These are phyloP conservation scores for Leptosomus discolor DNA, from an alignment of 2,113 vertebrate species.

Conservation along the genomic window DNA sequence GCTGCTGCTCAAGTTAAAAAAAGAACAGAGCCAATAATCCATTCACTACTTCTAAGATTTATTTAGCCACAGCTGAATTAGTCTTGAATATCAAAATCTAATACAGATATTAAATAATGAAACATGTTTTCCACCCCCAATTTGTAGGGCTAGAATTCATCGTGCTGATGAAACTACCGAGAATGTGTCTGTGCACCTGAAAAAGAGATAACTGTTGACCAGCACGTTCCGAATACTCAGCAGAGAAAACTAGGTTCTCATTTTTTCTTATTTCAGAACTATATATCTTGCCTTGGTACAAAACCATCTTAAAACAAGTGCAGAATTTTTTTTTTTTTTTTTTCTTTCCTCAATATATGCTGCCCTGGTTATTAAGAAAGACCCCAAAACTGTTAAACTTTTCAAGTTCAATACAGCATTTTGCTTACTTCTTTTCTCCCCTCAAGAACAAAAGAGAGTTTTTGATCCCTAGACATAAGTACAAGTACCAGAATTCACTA, in stretches of 20 bases:
- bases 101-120: background rate
- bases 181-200: background rate
- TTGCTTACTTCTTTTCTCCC: background rate
- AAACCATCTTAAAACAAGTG: background rate
- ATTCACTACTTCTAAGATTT: background rate
- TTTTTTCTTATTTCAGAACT: background rate
- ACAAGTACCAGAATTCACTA: background rate
- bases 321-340: background rate
- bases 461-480: background rate
- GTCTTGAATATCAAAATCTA: background rate
- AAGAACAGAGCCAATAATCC: background rate
- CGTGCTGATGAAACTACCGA: background rate
- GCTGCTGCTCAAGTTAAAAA: background rate
- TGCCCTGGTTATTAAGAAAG: background rate
- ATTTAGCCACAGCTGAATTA: background rate
- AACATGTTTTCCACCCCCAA: background rate
- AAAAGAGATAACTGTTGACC: background rate
- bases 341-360: background rate
- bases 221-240: background rate
- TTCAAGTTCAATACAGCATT: background rate
- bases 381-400: background rate
- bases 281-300: background rate
- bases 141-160: background rate
- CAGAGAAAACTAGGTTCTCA: background rate
- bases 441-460: background rate